Conservation (phyloP, 2,797 vertebrate genomes). For the Gallinago stenura region DNA sequence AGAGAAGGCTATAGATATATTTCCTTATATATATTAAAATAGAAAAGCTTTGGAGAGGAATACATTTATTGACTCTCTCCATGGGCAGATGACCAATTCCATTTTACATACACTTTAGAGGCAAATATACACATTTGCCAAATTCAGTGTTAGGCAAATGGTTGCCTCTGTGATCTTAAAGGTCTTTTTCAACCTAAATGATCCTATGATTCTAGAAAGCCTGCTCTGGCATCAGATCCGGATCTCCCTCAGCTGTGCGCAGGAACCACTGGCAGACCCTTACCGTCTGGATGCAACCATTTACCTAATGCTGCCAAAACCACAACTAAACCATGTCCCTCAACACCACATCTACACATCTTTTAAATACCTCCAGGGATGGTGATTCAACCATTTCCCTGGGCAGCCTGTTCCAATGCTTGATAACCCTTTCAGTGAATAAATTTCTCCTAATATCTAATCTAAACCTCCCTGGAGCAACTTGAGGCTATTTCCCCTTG, state of each 20-base stretch:
- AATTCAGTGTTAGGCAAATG: neutral
- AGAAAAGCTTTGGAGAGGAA: neutral
- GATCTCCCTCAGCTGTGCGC: neutral
- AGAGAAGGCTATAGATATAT: neutral
- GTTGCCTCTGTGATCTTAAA: neutral
- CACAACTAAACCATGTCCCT: neutral
- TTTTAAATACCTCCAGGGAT: neutral
- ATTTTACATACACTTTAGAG: neutral
- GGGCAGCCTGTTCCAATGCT: neutral
- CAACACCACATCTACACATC: accelerated
- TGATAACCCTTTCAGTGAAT: accelerated
- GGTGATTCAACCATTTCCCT: neutral
- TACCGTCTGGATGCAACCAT: accelerated
- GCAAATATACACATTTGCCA: neutral
- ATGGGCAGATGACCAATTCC: neutral
- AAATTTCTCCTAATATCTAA: neutral
- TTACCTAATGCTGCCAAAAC: neutral
- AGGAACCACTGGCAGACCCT: neutral
- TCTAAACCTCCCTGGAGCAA: neutral
- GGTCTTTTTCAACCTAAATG: neutral
- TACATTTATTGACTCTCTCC: neutral
- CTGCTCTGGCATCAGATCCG: neutral
- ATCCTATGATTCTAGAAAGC: neutral
- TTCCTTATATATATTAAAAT: neutral
- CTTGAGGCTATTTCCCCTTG: neutral